A percentile compares a stretch with the other conserved stretches of the same genome.
Evolutionary conservation across 2,113 vertebrate genomes (phyloP).

Genomic region (Cynoglossus semilaevis): DNA sequence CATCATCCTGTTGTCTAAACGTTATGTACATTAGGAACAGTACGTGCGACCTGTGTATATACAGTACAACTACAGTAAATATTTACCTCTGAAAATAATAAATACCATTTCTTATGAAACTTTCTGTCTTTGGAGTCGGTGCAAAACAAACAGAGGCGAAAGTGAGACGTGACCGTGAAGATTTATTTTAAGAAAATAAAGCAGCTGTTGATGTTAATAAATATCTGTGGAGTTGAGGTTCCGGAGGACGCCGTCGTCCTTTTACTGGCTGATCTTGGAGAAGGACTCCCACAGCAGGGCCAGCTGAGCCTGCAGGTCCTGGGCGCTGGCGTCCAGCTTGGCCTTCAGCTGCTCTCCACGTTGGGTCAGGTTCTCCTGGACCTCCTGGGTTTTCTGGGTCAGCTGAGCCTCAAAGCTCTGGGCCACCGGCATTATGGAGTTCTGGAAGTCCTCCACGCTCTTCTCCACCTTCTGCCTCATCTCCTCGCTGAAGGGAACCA

Average conservation of each 20-base stretch:
- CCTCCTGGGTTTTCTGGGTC: conserved; percentile 43
- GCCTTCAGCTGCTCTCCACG: conserved; percentile 51
- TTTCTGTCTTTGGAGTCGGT: background rate
- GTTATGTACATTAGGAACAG: conserved; percentile 43
- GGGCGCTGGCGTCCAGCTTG: conserved; percentile 45
- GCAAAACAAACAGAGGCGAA: background rate
- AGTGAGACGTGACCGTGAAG: background rate
- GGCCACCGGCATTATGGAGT: conserved; percentile 56
- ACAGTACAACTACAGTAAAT: background rate
- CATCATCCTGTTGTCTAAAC: conserved; percentile 50
- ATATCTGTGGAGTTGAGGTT: background rate
- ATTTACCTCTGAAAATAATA: conserved; percentile 54
- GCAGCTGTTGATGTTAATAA: conserved; percentile 9
- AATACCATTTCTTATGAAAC: conserved; percentile 66
- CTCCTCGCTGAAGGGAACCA: conserved; percentile 48
- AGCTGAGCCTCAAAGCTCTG: conserved; percentile 56
- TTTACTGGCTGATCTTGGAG: conserved; percentile 53
- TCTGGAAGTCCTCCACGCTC: conserved; percentile 63
- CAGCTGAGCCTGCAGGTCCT: conserved; percentile 55
- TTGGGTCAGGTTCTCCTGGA: conserved; percentile 57
- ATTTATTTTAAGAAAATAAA: conserved; percentile 20
- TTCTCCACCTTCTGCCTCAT: conserved; percentile 58
- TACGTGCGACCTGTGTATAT: conserved; percentile 61
- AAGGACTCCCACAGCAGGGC: conserved; percentile 52
- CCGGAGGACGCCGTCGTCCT: background rate